phyloP scores from a whole-genome alignment of 2,797 vertebrate species.

The Erethizon dorsatum region DNA sequence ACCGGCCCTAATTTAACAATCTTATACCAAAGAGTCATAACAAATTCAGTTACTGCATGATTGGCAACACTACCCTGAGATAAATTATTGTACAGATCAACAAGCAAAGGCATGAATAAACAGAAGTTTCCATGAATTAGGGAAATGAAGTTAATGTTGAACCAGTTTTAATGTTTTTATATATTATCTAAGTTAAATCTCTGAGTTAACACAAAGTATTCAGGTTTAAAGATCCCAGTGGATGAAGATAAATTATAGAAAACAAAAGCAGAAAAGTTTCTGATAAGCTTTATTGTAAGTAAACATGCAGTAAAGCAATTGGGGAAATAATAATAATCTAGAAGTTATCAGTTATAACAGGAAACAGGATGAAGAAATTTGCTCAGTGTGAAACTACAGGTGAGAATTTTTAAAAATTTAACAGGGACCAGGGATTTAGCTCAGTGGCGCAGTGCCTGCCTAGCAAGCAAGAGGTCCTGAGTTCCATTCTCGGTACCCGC shows the following conservation, averaged over 20 bases:
- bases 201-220: neutral
- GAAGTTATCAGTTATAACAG: neutral
- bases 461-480: no score
- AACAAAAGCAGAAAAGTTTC: constrained; percentile 18
- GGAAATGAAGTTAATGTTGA: constrained; percentile 35
- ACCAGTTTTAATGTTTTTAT: neutral
- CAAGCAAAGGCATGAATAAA: neutral
- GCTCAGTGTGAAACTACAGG: neutral
- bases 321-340: constrained; percentile 5
- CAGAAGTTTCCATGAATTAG: neutral
- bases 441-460: no score
- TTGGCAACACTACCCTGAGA: neutral
- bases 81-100: neutral
- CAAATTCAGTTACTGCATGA: neutral
- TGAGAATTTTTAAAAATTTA: constrained; percentile 16
- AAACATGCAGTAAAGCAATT: neutral
- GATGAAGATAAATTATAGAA: constrained; percentile 37
- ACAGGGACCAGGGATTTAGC: no score
- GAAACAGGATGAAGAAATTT: constrained; percentile 11
- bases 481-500: no score
- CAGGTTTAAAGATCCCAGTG: neutral
- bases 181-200: neutral
- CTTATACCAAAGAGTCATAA: neutral
- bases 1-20: constrained; percentile 55
- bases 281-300: constrained; percentile 31